Base-by-base conservation (phyloP, 1,140 invertebrate genomes). In the Drosophila eugracilis region DNA sequence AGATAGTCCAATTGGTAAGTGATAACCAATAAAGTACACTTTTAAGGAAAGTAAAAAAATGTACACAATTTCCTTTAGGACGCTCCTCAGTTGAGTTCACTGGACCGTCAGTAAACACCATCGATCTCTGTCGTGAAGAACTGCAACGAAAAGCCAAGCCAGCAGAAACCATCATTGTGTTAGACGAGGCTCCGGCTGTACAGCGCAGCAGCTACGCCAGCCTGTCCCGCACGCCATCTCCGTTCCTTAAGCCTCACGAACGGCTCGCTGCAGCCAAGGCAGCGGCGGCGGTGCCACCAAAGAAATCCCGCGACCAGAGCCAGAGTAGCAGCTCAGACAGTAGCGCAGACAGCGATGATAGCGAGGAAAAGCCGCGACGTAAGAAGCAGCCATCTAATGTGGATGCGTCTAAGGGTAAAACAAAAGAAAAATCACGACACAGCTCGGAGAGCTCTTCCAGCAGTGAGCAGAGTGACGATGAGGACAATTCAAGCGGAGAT, bases 211-310 rank as follows among this genome's bases (percentile, higher is more conserved):
- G 50, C 45, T 48, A 70, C 15, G 17, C 93, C 91, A 96, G 95
- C 79, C 92, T 96, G 15, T 96, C 95, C 6, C 93, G 96, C 62
- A 96, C 96, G 1, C 95, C 96, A 17, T 96, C 95, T 17, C 95
- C 96, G 42, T 96, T 96, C 91, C 94, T 96, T 57, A 95, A 96
- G 91, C 94, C 95, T 45, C 94, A 95, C 74, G 95, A 96, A 89
- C 83, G 91, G 5, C 36, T 48, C 12, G 39, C 37, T 15, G 75
- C 36, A 7, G 54, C 57, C n/a, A 67, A 67, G 77, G 83, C 37
- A 4, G 37, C 37, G 17, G 17, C 42, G 22, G 42, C 37, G 37
- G 37, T 80, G 47, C 93, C 93, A 81, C 66, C 92, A 44, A 93
- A 93, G 76, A 77, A 83, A 65, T 28, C 59, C 17, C 91, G 44